These are phyloP conservation scores for Tringa solitaria DNA, from an alignment of 2,113 vertebrate species.

Conservation along the genomic window DNA sequence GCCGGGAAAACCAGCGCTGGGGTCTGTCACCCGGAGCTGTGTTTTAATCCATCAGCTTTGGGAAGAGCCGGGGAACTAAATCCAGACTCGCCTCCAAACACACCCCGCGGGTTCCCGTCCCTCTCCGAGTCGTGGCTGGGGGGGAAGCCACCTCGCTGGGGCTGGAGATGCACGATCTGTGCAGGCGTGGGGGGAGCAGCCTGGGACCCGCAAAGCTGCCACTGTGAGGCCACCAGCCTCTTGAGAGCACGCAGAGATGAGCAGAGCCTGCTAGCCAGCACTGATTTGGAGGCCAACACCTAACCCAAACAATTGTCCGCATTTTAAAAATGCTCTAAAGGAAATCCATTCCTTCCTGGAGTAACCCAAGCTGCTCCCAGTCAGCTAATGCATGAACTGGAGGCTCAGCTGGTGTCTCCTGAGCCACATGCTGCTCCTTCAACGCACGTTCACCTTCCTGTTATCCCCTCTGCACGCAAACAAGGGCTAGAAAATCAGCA, in stretches of 20 bases:
- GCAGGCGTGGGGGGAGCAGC: not conserved
- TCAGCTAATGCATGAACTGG: not conserved
- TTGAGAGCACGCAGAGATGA: not conserved
- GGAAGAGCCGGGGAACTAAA: not conserved
- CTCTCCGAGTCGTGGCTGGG: not conserved
- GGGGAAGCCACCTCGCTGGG: rapidly evolving
- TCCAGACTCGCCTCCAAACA: not conserved
- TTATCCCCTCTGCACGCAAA: not conserved
- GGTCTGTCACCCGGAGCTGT: not conserved
- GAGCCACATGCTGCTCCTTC: not conserved
- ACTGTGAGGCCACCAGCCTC: not conserved
- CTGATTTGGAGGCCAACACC: not conserved
- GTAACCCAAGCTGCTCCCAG: not conserved
- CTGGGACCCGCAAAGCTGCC: not conserved
- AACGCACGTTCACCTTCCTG: not conserved
- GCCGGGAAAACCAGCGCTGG: rapidly evolving
- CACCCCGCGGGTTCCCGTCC: rapidly evolving
- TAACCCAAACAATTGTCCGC: not conserved
- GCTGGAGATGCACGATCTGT: not conserved
- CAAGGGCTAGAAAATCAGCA: not conserved
- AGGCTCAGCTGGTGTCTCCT: not conserved
- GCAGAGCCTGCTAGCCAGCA: not conserved
- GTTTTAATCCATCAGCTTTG: not conserved
- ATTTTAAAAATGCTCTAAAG: not conserved
- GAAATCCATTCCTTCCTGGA: not conserved